phyloP scores from a whole-genome alignment of 1,140 invertebrate genomes.

The Theocolax elegans region DNA sequence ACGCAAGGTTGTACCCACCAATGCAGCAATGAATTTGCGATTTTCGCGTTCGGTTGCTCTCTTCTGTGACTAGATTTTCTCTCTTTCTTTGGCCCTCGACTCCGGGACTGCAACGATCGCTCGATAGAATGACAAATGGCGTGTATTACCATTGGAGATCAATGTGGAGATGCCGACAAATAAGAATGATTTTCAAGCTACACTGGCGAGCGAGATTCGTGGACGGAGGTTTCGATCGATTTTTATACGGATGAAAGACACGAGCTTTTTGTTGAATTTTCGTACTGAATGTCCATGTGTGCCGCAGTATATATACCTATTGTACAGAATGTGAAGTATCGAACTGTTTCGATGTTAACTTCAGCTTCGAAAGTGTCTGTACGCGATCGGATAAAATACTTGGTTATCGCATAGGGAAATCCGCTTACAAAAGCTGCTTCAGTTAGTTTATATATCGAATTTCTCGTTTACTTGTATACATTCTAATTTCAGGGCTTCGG shows the following conservation, averaged over 20 bases:
- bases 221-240: too few relatives aligned
- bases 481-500: too few relatives aligned
- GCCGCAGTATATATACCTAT: too few relatives aligned
- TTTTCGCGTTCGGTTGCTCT: background rate
- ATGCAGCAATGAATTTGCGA: background rate
- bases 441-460: too few relatives aligned
- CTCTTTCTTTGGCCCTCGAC: background rate
- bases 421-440: too few relatives aligned
- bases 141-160: background rate
- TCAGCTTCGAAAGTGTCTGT: background rate
- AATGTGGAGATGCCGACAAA: background rate
- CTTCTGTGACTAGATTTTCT: constrained; percentile 1
- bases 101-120: constrained; percentile 3
- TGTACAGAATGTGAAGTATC: background rate
- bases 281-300: background rate
- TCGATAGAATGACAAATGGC: constrained; percentile 10
- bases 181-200: constrained; percentile 17
- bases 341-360: background rate
- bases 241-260: constrained; percentile 4
- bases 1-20: too few relatives aligned
- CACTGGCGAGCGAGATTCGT: too few relatives aligned
- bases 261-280: background rate
- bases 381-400: too few relatives aligned
- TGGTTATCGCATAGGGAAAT: too few relatives aligned
- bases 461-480: too few relatives aligned